A percentile compares a stretch with the other conserved stretches of the same genome.
phyloP scores from a whole-genome alignment of 2,113 vertebrate genomes.

The Delphinapterus leucas region DNA sequence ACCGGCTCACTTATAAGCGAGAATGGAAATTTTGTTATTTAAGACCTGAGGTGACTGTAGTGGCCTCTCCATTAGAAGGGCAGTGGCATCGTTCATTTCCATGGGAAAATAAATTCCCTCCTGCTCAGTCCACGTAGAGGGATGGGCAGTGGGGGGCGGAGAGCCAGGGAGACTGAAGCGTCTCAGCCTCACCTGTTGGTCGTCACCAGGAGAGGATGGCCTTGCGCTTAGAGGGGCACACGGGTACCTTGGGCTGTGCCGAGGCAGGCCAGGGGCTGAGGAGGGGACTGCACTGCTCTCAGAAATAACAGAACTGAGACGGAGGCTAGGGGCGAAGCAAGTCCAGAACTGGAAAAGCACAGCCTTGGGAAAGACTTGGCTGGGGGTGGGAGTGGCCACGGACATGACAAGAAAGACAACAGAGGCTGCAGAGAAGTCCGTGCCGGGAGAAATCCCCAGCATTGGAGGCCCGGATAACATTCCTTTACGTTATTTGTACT shows the following conservation, averaged over 20 bases:
- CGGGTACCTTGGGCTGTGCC: not conserved
- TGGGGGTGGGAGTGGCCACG: accelerated
- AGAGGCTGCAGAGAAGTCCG: not conserved
- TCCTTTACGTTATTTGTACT: not conserved
- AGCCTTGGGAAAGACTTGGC: not conserved
- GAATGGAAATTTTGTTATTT: not conserved
- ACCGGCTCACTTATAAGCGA: accelerated
- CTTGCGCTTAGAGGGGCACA: too few species aligned
- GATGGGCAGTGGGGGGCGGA: not conserved
- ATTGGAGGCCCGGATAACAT: accelerated
- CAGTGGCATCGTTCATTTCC: not conserved
- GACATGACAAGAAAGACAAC: not conserved
- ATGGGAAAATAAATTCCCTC: not conserved
- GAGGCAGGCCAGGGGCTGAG: not conserved
- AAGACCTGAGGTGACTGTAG: not conserved
- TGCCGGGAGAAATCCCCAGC: accelerated
- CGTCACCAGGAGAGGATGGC: not conserved
- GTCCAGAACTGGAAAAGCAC: not conserved
- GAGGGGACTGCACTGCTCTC: not conserved
- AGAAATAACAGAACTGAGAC: not conserved
- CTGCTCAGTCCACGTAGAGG: not conserved
- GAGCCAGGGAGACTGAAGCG: not conserved
- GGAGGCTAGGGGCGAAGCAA: not conserved
- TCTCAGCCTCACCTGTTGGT: too few species aligned
- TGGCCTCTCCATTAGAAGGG: not conserved